phyloP scores from a whole-genome alignment of 2,888 invertebrate genomes.

The Limnephilus lunatus region DNA sequence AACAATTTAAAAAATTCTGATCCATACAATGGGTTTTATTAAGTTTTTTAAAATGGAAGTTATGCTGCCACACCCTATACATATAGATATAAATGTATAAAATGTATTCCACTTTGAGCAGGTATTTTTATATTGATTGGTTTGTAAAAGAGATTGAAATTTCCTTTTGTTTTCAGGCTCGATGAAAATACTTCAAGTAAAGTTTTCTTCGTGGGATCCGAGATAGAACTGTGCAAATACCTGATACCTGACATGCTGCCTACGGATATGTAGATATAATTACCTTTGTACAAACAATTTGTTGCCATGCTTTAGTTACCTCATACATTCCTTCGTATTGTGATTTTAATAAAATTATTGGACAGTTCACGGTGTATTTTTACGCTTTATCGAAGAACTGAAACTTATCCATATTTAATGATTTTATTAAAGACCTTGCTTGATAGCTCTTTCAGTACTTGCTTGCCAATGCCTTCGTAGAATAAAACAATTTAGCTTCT shows the following conservation, averaged over 20 bases:
- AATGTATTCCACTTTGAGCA: too few relatives aligned
- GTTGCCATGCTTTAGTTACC: conserved; percentile 44
- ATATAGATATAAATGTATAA: too few relatives aligned
- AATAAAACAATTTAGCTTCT: not conserved
- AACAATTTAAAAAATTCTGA: too few relatives aligned
- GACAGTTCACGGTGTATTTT: not conserved
- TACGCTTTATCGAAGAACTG: not conserved
- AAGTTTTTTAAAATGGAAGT: too few relatives aligned
- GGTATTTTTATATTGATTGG: too few relatives aligned
- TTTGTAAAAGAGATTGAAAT: conserved; percentile 8
- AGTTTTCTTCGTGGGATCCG: conserved; percentile 84
- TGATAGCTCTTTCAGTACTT: not conserved
- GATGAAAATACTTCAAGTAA: conserved; percentile 88
- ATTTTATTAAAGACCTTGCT: not conserved
- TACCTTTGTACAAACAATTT: conserved; percentile 57
- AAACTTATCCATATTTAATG: not conserved
- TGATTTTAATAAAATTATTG: conserved; percentile 19
- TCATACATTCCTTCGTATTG: conserved; percentile 31
- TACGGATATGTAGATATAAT: conserved; percentile 76
- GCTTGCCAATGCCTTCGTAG: not conserved
- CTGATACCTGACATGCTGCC: conserved; percentile 88
- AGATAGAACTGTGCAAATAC: conserved; percentile 84
- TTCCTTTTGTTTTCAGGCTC: conserved; percentile 76
- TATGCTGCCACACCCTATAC: too few relatives aligned
- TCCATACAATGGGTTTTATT: too few relatives aligned